These are phyloP conservation scores for Aptenodytes patagonicus DNA, from an alignment of 2,113 vertebrate genomes.

Conservation along the genomic window DNA sequence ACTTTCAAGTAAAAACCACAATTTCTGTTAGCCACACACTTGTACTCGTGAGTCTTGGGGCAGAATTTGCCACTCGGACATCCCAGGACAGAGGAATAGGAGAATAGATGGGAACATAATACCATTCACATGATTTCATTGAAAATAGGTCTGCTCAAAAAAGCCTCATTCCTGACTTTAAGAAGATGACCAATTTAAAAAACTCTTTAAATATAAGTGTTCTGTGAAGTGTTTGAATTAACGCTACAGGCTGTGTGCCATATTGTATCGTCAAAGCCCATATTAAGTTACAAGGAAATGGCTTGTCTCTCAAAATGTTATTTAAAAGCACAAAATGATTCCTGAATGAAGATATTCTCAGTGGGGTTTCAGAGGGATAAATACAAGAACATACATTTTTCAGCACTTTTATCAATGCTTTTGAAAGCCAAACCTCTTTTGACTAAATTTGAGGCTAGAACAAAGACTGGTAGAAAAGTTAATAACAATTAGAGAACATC, in stretches of 20 bases:
- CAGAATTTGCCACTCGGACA: not conserved
- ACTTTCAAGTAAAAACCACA: not conserved
- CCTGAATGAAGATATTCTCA: not conserved
- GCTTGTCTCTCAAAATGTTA: not conserved
- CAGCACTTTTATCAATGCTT: not conserved
- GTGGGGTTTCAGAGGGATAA: not conserved
- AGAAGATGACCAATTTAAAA: not conserved
- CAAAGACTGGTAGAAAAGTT: not conserved
- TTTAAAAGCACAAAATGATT: not conserved
- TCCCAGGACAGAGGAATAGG: not conserved
- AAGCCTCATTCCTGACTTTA: not conserved
- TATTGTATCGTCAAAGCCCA: not conserved
- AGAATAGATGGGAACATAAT: not conserved
- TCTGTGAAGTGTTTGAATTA: not conserved
- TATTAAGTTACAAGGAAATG: not conserved
- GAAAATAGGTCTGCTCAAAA: not conserved
- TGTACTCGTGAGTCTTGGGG: not conserved
- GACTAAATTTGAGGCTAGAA: not conserved
- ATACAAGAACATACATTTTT: not conserved
- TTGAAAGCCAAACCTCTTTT: not conserved
- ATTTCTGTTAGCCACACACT: not conserved
- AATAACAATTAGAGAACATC: not conserved
- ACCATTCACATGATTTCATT: not conserved
- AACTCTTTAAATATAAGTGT: not conserved
- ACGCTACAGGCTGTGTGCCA: not conserved